Percentiles rank a stretch among this genome's conserved stretches.
Evolutionary conservation across 2,888 invertebrate species (phyloP).

Genomic region (Lasioglossum malachurum): DNA sequence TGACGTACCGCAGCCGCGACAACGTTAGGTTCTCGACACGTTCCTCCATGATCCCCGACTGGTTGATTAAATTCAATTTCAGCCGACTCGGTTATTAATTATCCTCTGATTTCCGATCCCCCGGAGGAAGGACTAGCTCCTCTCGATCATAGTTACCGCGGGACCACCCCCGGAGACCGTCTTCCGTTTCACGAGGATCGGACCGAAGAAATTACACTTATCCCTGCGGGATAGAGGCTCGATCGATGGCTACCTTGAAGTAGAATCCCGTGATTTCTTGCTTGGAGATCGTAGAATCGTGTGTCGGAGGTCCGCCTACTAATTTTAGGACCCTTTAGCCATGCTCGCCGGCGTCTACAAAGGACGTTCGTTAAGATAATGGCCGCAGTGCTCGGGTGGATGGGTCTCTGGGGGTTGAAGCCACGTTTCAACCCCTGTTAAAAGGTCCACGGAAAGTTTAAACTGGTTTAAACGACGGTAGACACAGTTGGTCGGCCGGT

Average conservation of each 20-base stretch:
- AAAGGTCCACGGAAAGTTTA: constrained; percentile 49
- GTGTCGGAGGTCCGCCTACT: background rate
- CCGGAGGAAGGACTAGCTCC: background rate
- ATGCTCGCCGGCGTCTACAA: constrained; percentile 64
- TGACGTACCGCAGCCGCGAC: background rate
- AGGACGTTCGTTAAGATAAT: constrained; percentile 78
- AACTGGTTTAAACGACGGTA: constrained; percentile 54
- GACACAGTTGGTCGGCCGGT: background rate
- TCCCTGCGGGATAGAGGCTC: background rate
- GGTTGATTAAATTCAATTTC: background rate
- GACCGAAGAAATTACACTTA: background rate
- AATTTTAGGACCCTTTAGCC: background rate
- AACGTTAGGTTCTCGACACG: background rate
- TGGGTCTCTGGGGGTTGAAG: constrained; percentile 45
- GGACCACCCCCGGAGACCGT: background rate
- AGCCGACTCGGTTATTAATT: constrained; percentile 1
- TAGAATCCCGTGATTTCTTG: background rate
- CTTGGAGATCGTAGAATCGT: background rate
- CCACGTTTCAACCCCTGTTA: constrained; percentile 32
- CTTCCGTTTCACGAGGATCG: background rate
- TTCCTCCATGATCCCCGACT: background rate
- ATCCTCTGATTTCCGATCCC: background rate
- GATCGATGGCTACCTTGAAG: background rate
- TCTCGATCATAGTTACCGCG: background rate
- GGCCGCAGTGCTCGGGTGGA: constrained; percentile 59